A percentile compares a stretch with the other conserved stretches of the same genome.
Conservation (phyloP, 2,888 invertebrate species). For the Drosophila colorata region DNA sequence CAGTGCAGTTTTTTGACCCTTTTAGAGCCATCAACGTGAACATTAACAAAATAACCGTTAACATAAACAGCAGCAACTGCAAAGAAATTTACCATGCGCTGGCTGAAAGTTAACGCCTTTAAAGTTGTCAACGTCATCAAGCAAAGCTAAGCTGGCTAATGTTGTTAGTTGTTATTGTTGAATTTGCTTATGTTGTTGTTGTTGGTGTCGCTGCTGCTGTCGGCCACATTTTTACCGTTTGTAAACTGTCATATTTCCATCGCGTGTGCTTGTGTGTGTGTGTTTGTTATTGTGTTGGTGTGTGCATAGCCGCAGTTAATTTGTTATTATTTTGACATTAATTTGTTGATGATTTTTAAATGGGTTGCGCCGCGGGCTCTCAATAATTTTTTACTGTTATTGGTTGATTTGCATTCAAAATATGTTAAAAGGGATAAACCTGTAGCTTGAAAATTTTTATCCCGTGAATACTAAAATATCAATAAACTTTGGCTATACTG, state of each 20-base stretch:
- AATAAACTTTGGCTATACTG: not conserved
- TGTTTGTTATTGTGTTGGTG: not conserved
- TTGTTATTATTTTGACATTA: conserved; percentile 77
- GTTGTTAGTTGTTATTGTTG: conserved; percentile 25
- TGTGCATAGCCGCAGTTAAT: conserved; percentile 47
- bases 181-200: not conserved
- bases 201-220: conserved; percentile 30
- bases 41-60: conserved; percentile 39
- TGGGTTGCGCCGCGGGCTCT: conserved; percentile 25
- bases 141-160: conserved; percentile 41
- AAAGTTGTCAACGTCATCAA: conserved; percentile 64
- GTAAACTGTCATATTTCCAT: conserved; percentile 65
- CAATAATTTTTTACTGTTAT: conserved; percentile 50
- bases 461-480: not conserved
- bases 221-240: conserved; percentile 72
- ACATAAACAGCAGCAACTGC: conserved; percentile 36
- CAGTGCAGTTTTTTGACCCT: conserved; percentile 61
- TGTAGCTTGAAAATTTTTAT: not conserved
- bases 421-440: conserved; percentile 3
- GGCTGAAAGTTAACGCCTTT: conserved; percentile 57
- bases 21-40: conserved; percentile 24
- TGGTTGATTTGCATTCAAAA: conserved; percentile 11
- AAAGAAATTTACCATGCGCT: conserved; percentile 28
- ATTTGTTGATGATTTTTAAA: conserved; percentile 70
- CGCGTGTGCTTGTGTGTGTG: not conserved